Base-by-base conservation (phyloP, 2,797 vertebrate genomes). In the Pteropus rufus region DNA sequence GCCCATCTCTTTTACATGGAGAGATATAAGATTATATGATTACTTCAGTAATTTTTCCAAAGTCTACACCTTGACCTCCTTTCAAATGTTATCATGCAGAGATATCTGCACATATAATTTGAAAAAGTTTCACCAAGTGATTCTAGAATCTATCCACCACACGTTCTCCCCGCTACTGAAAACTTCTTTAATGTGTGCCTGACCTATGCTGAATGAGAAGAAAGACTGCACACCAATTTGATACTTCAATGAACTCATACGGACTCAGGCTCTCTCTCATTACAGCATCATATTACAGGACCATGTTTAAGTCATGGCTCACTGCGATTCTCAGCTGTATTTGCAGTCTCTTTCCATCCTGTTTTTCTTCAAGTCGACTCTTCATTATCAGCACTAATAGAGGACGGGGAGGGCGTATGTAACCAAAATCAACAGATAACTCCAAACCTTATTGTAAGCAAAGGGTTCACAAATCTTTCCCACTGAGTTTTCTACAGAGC, bases 301-400 rank as follows among this genome's bases (percentile, higher is more conserved):
- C 44, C 77, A 34, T 26, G 76, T 70, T 69, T 69, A 95, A 89
- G 67, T 87, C 80, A 83, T 16, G 49, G 94, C 69, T 97, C 90
- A 36, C 34, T 69, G 84, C 0, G 0, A 65, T 29, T 92, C 64
- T 82, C n/a, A 0, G 56, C 62, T 82, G 5, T 56, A 29, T 82
- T 82, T 84, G 62, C 64, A 72, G 41, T 72, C 44, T 18, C 36
- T 72, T 72, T 93, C 90, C 11, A 62, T 65, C 70, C 73, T 79
- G 24, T 72, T 86, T 93, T 83, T 87, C 70, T 36, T 69, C 46
- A 96, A 65, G 69, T 46, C 73, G 86, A 10, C 46, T 91, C 88
- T 94, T 92, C 64, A 76, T 94, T 62, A 82, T 73, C 52, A 44
- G 62, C 21, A 49, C 56, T 84, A 58, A 85, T 41, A 76, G 49